These are phyloP conservation scores for Dyspetes luteomarginatus DNA, from an alignment of 2,888 invertebrate species.

Conservation along the genomic window DNA sequence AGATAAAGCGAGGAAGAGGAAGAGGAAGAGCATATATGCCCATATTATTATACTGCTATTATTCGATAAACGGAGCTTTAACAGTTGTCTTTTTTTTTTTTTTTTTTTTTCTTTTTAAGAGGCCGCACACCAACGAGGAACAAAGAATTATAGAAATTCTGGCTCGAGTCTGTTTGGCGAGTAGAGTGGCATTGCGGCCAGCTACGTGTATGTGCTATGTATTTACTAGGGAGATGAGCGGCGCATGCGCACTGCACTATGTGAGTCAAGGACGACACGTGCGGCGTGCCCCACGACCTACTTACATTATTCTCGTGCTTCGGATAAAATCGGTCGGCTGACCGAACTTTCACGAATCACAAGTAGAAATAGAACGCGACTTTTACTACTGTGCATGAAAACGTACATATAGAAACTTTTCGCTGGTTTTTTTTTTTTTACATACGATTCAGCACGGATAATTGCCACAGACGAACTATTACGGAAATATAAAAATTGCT, in stretches of 20 bases:
- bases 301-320: slow-evolving; percentile 80
- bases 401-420: background rate
- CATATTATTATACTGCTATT: slow-evolving; percentile 25
- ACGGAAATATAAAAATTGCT: background rate
- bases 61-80: background rate
- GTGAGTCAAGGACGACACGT: slow-evolving; percentile 84
- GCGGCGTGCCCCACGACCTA: slow-evolving; percentile 82
- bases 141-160: slow-evolving; percentile 76
- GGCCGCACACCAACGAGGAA: slow-evolving; percentile 67
- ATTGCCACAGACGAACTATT: no score
- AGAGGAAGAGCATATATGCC: slow-evolving; percentile 38
- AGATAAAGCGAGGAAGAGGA: background rate
- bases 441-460: no score
- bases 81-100: background rate
- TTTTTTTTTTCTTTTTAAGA: no score
- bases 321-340: slow-evolving; percentile 76
- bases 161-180: slow-evolving; percentile 27
- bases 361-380: slow-evolving; percentile 68
- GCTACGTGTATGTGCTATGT: slow-evolving; percentile 55
- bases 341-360: slow-evolving; percentile 79
- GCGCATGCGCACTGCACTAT: slow-evolving; percentile 82
- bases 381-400: background rate
- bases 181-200: slow-evolving; percentile 71
- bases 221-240: slow-evolving; percentile 66
- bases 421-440: no score